Conservation (phyloP, 2,797 vertebrate species). For the Betta splendens region DNA sequence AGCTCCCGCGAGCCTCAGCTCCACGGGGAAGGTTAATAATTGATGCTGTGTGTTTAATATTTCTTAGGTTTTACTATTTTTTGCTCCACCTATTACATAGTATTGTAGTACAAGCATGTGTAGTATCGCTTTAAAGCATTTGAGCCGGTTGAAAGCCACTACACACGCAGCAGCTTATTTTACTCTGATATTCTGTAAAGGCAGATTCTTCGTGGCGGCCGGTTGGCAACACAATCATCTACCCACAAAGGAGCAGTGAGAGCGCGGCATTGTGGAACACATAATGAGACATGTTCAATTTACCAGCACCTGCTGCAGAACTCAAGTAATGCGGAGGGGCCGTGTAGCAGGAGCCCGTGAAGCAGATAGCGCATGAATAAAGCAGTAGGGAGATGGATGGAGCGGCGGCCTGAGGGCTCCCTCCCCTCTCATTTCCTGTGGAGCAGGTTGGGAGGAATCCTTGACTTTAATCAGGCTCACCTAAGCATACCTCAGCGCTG, state of each 20-base stretch:
- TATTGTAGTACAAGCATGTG: not conserved
- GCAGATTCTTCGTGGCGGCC: slow-evolving; percentile 21
- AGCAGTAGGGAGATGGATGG: slow-evolving; percentile 72
- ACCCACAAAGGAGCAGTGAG: slow-evolving; percentile 36
- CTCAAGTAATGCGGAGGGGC: slow-evolving; percentile 65
- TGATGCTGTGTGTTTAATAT: not conserved
- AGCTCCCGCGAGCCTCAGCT: not conserved
- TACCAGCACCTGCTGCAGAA: slow-evolving; percentile 63
- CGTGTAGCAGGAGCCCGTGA: slow-evolving; percentile 60
- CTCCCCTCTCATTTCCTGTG: slow-evolving; percentile 37
- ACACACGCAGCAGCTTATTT: slow-evolving; percentile 6
- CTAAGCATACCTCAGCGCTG: slow-evolving; percentile 53
- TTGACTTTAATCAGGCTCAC: slow-evolving; percentile 59
- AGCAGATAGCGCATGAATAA: slow-evolving; percentile 74
- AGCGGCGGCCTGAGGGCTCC: slow-evolving; percentile 36
- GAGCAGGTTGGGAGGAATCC: slow-evolving; percentile 54
- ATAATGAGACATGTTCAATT: slow-evolving; percentile 59
- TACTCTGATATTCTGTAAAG: slow-evolving; percentile 16
- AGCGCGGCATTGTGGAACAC: slow-evolving; percentile 44
- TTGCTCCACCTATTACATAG: not conserved
- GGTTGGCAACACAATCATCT: slow-evolving; percentile 35
- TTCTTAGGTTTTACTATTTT: not conserved
- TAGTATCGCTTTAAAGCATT: not conserved
- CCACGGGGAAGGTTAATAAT: slow-evolving; percentile 1
- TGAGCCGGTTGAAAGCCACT: not conserved